Evolutionary conservation across 2,888 invertebrate species (phyloP), one percentile per base, ranked within the genome.

Genomic region (Brachypterus glaber): DNA sequence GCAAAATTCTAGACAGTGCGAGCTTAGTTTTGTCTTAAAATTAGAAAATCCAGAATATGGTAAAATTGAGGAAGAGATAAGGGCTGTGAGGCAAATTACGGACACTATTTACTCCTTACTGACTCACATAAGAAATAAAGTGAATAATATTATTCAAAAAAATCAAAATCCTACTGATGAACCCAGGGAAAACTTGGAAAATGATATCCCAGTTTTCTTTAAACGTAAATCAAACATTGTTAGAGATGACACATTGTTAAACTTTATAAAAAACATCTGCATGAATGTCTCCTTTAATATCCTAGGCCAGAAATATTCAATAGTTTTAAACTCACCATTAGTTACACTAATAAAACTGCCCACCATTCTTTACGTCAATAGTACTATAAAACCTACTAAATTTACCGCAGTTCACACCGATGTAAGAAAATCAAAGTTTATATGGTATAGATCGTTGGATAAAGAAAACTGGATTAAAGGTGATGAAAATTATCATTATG

Each of bases 271-370:
- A 9, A 24, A 15, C 30, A 24, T 21, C 24, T 8, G 24, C 12
- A 2, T n/a, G 24, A 17, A 36, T 30, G 29, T 30, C 17, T 32
- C 15, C 7, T 40, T 37, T 29, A 17, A 30, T 13, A 40, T 65
- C 34, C 64, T 72, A 18, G 75, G 78, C 17, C 60, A 66, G 2
- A 60, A 66, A 3, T 88, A 76, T 62, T 59, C 69, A 18, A 66
- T 87, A 8, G 67, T 76, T 11, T 67, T 81, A 2, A 90, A 92
- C 66, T 69, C 77, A 13, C 92, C 92, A 0, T 78, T 76, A 70
- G 68, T 90, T 8, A 58, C 67, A 3, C 68, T 61, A 39, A 49
- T 90, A 2, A 62, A 65, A 27, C 64, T 92, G 21, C 85, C 90
- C 0, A 68, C 70, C 21, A 73, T 73, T 41, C 76, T 88, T 12